phyloP scores from a whole-genome alignment of 2,113 vertebrate genomes.

The Chionodraco myersi region DNA sequence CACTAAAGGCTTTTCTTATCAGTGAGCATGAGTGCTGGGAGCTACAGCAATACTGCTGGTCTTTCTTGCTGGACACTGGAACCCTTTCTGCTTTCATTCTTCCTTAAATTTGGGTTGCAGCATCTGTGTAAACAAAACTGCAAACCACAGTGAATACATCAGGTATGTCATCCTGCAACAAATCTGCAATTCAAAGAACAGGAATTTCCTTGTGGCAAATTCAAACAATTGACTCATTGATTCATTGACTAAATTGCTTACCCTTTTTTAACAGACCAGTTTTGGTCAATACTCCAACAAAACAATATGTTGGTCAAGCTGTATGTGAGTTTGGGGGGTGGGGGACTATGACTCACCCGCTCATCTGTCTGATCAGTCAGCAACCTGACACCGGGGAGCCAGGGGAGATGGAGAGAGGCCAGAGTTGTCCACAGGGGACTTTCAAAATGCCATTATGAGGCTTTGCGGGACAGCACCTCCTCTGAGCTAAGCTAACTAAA shows the following conservation, averaged over 20 bases:
- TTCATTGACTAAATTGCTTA: neutral
- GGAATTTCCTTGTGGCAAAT: neutral
- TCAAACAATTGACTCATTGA: neutral
- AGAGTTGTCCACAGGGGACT: constrained; percentile 59
- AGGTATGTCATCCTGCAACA: neutral
- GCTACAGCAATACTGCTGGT: neutral
- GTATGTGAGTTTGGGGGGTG: constrained; percentile 2
- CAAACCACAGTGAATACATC: neutral
- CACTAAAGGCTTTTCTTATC: constrained; percentile 19
- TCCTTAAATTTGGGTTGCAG: neutral
- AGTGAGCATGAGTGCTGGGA: neutral
- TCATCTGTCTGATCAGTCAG: constrained; percentile 61
- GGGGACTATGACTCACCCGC: constrained; percentile 38
- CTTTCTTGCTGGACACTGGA: neutral
- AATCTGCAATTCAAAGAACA: neutral
- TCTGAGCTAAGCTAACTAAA: constrained; percentile 45
- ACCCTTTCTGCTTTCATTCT: neutral
- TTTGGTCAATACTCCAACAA: neutral
- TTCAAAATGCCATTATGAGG: constrained; percentile 73
- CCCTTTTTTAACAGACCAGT: neutral
- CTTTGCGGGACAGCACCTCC: constrained; percentile 50
- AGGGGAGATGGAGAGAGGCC: constrained; percentile 57
- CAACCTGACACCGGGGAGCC: constrained; percentile 65
- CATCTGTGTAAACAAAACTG: neutral
- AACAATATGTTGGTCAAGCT: neutral